phyloP scores from a whole-genome alignment of 2,888 invertebrate species.

The Drosophila fungiperda region DNA sequence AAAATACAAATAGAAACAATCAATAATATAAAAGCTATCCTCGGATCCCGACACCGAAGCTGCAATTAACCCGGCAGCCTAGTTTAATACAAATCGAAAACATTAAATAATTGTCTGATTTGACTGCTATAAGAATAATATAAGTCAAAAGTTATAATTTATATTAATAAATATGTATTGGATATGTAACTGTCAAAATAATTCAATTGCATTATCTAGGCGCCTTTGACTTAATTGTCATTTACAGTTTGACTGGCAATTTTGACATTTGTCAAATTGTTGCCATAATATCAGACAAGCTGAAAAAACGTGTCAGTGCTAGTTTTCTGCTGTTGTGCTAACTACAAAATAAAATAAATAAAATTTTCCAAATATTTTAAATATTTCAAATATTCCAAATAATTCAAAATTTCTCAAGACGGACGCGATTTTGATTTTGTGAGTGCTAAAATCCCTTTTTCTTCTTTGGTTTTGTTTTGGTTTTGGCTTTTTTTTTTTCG shows the following conservation, averaged over 20 bases:
- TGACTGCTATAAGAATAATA: too few relatives aligned
- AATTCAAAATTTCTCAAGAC: background rate
- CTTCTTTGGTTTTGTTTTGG: background rate
- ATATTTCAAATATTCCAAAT: background rate
- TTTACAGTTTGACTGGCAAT: too few relatives aligned
- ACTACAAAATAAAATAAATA: background rate
- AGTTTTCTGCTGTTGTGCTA: too few relatives aligned
- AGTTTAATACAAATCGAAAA: background rate
- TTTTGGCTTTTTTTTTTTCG: background rate
- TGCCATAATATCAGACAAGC: too few relatives aligned
- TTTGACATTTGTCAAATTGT: too few relatives aligned
- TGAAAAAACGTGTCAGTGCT: too few relatives aligned
- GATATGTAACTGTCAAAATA: too few relatives aligned
- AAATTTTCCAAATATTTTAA: background rate
- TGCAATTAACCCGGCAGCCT: background rate
- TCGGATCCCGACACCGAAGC: constrained; percentile 25
- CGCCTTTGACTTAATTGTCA: too few relatives aligned
- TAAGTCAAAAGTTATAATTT: too few relatives aligned
- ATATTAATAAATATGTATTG: too few relatives aligned
- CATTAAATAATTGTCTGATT: background rate
- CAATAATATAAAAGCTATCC: constrained; percentile 15
- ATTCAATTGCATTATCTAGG: too few relatives aligned
- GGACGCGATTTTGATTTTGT: background rate
- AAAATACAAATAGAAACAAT: constrained; percentile 14
- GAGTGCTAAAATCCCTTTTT: background rate